These are phyloP conservation scores for Eurypyga helias DNA, from an alignment of 2,113 vertebrate species.

Conservation along the genomic window DNA sequence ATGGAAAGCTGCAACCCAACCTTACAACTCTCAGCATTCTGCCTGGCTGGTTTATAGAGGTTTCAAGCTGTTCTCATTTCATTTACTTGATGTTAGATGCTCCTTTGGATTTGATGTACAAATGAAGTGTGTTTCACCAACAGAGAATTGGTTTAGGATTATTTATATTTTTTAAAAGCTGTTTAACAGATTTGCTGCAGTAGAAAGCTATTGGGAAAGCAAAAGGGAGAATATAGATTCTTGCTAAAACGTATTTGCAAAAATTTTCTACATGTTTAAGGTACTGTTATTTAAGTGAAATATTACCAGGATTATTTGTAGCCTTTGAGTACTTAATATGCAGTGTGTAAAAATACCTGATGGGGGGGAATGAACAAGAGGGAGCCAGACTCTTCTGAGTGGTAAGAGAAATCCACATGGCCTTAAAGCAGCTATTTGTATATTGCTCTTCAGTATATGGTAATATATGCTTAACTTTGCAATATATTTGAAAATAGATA, in stretches of 20 bases:
- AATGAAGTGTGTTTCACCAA: neutral
- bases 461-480: neutral
- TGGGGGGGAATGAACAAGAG: neutral
- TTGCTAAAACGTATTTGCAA: neutral
- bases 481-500: neutral
- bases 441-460: neutral
- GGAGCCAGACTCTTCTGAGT: neutral
- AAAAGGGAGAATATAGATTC: neutral
- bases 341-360: neutral
- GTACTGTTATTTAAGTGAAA: neutral
- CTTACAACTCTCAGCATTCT: neutral
- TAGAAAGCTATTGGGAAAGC: neutral
- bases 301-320: neutral
- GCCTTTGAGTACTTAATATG: neutral
- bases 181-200: neutral
- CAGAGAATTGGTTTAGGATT: neutral
- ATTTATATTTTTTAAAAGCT: neutral
- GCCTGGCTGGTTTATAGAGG: neutral
- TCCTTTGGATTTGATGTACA: neutral
- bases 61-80: neutral
- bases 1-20: neutral
- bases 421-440: neutral
- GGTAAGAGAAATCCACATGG: neutral
- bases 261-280: neutral
- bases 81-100: neutral